phyloP scores from a whole-genome alignment of 2,888 invertebrate species.

The Allygus modestus region DNA sequence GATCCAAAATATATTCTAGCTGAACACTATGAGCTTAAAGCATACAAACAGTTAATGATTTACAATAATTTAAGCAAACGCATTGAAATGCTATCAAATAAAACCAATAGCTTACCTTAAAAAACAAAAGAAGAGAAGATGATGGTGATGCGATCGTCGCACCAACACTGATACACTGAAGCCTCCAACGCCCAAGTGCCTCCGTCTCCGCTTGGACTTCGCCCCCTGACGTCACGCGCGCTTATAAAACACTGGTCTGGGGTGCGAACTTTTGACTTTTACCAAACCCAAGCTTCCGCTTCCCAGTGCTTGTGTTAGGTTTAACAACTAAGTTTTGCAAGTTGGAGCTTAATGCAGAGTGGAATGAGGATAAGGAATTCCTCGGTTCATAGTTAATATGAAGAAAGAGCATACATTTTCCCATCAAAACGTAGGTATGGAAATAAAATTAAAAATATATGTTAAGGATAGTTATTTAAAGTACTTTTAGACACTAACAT shows the following conservation, averaged over 20 bases:
- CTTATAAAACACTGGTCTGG: conserved; percentile 15
- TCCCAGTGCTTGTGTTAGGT: neutral
- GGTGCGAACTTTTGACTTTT: conserved; percentile 33
- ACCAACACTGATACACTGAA: conserved; percentile 16
- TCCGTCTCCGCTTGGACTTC: neutral
- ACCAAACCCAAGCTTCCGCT: conserved; percentile 20
- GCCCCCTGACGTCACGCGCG: conserved; percentile 16
- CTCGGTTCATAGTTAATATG: neutral
- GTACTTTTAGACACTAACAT: no score
- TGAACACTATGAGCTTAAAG: no score
- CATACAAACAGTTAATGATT: no score
- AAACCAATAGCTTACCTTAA: neutral
- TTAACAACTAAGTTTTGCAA: conserved; percentile 12
- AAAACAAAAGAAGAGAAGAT: neutral
- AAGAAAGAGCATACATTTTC: no score
- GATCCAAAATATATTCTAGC: no score
- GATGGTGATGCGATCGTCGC: conserved; percentile 7
- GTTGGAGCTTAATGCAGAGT: neutral
- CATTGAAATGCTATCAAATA: neutral
- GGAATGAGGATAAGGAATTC: neutral
- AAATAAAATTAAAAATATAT: no score
- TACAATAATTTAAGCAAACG: no score
- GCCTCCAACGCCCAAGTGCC: neutral
- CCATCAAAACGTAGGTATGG: no score
- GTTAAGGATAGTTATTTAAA: no score